Conservation (phyloP, 2,888 invertebrate genomes). For the Omphaloscelis lunosa region DNA sequence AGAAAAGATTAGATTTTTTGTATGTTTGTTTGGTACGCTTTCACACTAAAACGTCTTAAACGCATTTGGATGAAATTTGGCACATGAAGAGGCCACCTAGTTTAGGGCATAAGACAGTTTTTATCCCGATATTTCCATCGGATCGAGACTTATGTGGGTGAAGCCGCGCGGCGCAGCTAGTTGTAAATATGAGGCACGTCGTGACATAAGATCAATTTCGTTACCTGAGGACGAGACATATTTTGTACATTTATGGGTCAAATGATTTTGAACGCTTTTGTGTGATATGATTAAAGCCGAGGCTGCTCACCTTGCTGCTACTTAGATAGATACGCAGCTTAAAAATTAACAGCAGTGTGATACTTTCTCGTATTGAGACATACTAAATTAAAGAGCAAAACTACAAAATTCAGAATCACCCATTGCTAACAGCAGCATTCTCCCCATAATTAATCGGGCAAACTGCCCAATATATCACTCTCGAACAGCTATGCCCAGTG, state of each 20-base stretch:
- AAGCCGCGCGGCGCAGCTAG: no score
- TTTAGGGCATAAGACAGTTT: no score
- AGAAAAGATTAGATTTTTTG: no score
- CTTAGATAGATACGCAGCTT: neutral
- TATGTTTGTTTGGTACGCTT: no score
- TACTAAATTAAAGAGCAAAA: neutral
- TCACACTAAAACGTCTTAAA: no score
- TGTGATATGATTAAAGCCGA: neutral
- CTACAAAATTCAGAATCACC: neutral
- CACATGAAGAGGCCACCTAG: no score
- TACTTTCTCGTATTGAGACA: neutral
- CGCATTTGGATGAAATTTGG: no score
- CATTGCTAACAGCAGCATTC: neutral
- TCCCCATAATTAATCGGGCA: neutral
- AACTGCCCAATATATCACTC: slow-evolving; percentile 20
- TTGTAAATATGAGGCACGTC: neutral
- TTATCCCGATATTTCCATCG: no score
- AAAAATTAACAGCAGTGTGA: neutral
- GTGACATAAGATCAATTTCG: neutral
- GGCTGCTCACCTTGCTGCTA: no score
- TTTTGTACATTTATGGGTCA: neutral
- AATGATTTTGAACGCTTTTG: neutral
- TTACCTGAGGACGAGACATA: no score
- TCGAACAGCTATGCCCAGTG: slow-evolving; percentile 19
- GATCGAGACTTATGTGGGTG: no score